Base-by-base conservation (phyloP, 1,140 invertebrate genomes). In the Ceratina australensis region DNA sequence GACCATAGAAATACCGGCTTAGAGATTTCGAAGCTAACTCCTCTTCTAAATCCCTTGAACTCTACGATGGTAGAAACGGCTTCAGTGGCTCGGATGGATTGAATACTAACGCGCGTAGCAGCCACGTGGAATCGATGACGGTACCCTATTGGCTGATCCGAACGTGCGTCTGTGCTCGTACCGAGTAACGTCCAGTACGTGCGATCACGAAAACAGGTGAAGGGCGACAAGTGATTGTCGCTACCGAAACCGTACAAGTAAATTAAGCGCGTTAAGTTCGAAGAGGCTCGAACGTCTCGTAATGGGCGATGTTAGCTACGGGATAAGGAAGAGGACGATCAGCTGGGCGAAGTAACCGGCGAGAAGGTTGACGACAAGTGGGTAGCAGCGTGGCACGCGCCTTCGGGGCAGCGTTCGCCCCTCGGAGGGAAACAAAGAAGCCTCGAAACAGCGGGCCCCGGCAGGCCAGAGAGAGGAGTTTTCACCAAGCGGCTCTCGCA, bases 381-480 rank as follows among this genome's bases (percentile, higher is more conserved):
- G 61, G 76, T 80, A 78, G 61, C 52, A 80, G 67, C 57, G 72
- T 79, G 84, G 66, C 78, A 81, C 84, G 79, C 84, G 79, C 81
- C 72, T 64, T 22, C 64, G 75, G 56, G 42, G 66, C 64, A 67
- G 56, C 50, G 66, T 54, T 79, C 79, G 54, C 82, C 67, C 78
- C 61, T 63, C 54, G 42, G 61, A 60, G 66, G 69, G 80, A 87
- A 87, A 90, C 85, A 89, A 90, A 90, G 86, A 89, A 87, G 83
- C 78, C 82, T 84, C 69, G 75, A 86, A 85, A 81, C 80, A 84
- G 83, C 74, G 83, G 86, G 78, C 80, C 69, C 69, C 67, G 71
- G 67, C 78, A 80, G 33, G 33, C 33, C 33, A 42, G 33, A 10
- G 81, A 85, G 79, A 85, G 81, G 82, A 82, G 83, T 81, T 86